Evolutionary conservation across 2,797 vertebrate genomes (phyloP).

Genomic region (Gambelia wislizenii): DNA sequence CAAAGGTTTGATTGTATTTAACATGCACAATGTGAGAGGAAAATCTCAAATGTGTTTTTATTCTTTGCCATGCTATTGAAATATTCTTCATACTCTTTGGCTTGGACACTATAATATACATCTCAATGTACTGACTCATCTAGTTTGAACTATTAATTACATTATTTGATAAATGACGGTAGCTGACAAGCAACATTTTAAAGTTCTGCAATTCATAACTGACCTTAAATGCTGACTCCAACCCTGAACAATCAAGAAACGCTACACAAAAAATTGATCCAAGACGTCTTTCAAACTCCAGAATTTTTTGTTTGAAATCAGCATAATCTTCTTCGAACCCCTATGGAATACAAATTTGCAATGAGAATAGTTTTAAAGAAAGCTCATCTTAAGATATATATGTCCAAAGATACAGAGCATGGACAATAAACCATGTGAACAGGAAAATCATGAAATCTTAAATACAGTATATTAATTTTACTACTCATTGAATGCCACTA

Average conservation of each 20-base stretch:
- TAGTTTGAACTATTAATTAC: not conserved
- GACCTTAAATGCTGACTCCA: slow-evolving; percentile 87
- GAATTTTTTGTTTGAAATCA: slow-evolving; percentile 80
- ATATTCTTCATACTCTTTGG: not conserved
- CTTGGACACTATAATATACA: not conserved
- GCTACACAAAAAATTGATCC: slow-evolving; percentile 80
- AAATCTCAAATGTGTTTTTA: not conserved
- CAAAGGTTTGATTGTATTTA: not conserved
- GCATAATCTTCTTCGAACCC: slow-evolving; percentile 82
- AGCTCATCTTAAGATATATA: not conserved
- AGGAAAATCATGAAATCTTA: not conserved
- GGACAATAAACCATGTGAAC: not conserved
- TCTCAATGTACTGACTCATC: not conserved
- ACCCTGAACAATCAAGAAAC: slow-evolving; percentile 84
- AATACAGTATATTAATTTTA: not conserved
- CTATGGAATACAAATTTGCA: slow-evolving; percentile 63
- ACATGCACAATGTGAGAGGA: not conserved
- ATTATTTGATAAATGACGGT: not conserved
- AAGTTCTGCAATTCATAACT: not conserved
- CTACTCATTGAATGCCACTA: not conserved
- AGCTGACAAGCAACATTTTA: not conserved
- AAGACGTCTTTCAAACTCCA: slow-evolving; percentile 81
- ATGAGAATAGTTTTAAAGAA: not conserved
- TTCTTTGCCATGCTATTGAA: not conserved
- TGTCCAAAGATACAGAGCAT: not conserved